Evolutionary conservation across 2,797 vertebrate species (phyloP).

Genomic region (Anabacerthia variegaticeps): DNA sequence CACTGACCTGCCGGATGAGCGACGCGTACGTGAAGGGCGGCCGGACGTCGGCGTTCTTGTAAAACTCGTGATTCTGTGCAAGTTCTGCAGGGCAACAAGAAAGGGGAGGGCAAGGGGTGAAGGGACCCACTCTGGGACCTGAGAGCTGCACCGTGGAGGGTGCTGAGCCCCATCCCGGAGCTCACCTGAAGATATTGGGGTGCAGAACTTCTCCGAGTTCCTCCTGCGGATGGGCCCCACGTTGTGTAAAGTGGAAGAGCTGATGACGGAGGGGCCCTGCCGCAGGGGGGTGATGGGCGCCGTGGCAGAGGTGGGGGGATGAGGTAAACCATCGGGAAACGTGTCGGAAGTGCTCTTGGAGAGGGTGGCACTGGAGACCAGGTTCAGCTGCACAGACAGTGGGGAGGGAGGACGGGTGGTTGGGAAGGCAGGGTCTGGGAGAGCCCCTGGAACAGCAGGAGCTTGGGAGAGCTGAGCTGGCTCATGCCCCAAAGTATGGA

Average conservation of each 20-base stretch:
- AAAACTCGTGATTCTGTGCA: conserved; percentile 99
- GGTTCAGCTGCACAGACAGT: conserved; percentile 82
- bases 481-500: rapidly evolving
- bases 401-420: neutral
- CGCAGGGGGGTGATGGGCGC: conserved; percentile 94
- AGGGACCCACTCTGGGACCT: rapidly evolving
- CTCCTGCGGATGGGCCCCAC: conserved; percentile 93
- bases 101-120: rapidly evolving
- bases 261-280: conserved; percentile 94
- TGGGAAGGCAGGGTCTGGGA: neutral
- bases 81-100: conserved; percentile 81
- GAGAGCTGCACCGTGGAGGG: rapidly evolving
- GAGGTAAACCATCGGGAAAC: conserved; percentile 92
- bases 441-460: rapidly evolving
- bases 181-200: conserved; percentile 96
- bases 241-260: conserved; percentile 91
- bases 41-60: conserved; percentile 97
- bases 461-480: neutral
- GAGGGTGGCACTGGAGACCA: conserved; percentile 89
- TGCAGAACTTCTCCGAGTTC: conserved; percentile 98
- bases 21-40: conserved; percentile 98
- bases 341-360: conserved; percentile 93
- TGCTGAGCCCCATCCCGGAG: rapidly evolving
- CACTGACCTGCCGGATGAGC: conserved; percentile 96
- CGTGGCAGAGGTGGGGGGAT: conserved; percentile 94